Base-by-base conservation (phyloP, 2,797 vertebrate genomes). In the Sebastes oblongus region DNA sequence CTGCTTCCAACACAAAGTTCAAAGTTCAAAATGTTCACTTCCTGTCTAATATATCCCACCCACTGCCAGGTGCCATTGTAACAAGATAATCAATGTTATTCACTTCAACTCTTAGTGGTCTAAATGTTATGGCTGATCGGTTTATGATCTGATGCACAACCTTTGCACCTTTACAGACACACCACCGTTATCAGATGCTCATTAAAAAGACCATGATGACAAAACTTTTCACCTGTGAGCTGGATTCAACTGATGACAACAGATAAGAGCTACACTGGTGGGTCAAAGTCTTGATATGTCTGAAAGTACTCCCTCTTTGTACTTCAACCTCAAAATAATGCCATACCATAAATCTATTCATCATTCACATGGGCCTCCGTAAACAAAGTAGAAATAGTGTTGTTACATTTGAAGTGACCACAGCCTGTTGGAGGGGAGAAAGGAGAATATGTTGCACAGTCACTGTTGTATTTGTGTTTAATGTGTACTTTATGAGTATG, bases 311-410 rank as follows among this genome's bases (percentile, higher is more conserved):
- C 30, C 60, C 60, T 74, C 52, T 56, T 74, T 86, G 87, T 72
- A 92, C 87, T 88, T 91, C 86, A 85, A 86, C 85, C 82, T 70
- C 4, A 69, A 4, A 64, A 72, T 72, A 3, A 82, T 54, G n/a
- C 12, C 29, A 58, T 6, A 50, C 13, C 24, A 67, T 67, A 72
- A 77, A 78, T 59, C 9, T 14, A 36, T 66, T 72, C 72, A 59
- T 68, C 27, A 66, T 20, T 75, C 36, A 59, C 46, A 25, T n/a
- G 16, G 12, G 27, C 39, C 16, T 68, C 20, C 42, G 65, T 71
- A 58, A 68, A 82, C 67, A 80, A 34, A 56, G 11, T 9, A 32
- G 10, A 6, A 39, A 56, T 30, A 20, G 32, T 62, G 10, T 70
- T 13, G 24, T 34, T 58, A 52, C 11, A 67, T 56, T 22, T 65